Base-by-base conservation (phyloP, 2,888 invertebrate species). In the Ichneumon xanthorius region DNA sequence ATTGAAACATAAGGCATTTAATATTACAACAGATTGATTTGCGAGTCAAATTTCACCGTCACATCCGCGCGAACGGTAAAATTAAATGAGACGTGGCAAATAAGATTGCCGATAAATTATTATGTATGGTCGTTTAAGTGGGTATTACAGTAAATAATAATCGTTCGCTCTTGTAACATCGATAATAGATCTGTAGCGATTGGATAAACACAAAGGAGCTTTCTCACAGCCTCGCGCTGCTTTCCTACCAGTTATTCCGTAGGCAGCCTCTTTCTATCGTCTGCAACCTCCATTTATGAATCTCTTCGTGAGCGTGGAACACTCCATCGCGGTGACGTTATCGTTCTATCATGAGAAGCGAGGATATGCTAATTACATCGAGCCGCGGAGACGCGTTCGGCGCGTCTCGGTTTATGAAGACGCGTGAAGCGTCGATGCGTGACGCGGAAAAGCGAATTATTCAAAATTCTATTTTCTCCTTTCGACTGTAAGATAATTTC, bases 261-360 rank as follows among this genome's bases (percentile, higher is more conserved):
- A 26, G 11, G 53, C 26, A 53, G 19, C 2, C 63, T 19, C 1
- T 65, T 70, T n/a, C 22, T 70, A 71, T 9, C 70, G 55, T 71
- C 48, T 37, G 53, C 63, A 63, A 63, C 76, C 81, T 77, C 76
- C 14, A 48, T 80, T 40, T n/a, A 75, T 22, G 30, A 48, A 84
- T 76, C 50, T 76, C 50, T 30, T 71, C 19, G 75, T 40, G 75
- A 37, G 45, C 81, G 40, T 53, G 16, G 37, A 82, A 77, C 63
- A 65, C 26, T 37, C 26, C 30, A 50, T 70, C 70, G 58, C 11
- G 55, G 16, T 58, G 77, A 77, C 80, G 84, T 77, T 84, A 84
- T 84, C 76, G 68, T 77, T 80, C 50, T 77, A 84, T 84, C 81
- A 81, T 81, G 80, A 81, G 77, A 84, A 84, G 78, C 37, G 40